Conservation (phyloP, 2,113 vertebrate genomes). For the Oriolus oriolus region DNA sequence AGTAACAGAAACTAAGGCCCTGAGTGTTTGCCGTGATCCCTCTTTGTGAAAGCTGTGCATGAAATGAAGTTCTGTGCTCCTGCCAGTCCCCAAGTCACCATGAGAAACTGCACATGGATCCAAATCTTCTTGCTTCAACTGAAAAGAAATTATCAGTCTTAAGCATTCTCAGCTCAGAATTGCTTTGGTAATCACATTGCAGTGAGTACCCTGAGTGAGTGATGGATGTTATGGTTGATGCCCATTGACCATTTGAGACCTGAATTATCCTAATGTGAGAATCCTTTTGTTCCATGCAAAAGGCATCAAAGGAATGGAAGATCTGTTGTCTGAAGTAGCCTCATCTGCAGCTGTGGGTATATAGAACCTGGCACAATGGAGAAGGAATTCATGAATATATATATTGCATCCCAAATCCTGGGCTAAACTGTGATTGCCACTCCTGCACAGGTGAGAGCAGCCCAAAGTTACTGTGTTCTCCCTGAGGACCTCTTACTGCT, state of each 20-base stretch:
- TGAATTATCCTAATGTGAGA: not conserved
- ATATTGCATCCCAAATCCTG: not conserved
- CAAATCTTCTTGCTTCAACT: slow-evolving; percentile 45
- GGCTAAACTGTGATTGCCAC: not conserved
- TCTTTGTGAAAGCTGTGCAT: slow-evolving; percentile 72
- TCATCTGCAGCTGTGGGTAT: not conserved
- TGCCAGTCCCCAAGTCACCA: slow-evolving; percentile 45
- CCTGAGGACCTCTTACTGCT: not conserved
- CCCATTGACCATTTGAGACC: not conserved
- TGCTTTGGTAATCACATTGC: not conserved
- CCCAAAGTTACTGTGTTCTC: not conserved
- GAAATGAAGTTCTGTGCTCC: slow-evolving; percentile 59
- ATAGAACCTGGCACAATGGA: not conserved
- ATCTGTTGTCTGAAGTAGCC: not conserved
- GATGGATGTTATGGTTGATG: not conserved
- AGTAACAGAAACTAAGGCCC: not conserved
- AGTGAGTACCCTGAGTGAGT: not conserved
- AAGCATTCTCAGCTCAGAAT: not conserved
- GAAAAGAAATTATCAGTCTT: not conserved
- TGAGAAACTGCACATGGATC: slow-evolving; percentile 64
- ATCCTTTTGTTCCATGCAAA: not conserved
- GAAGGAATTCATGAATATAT: not conserved
- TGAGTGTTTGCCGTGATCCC: not conserved
- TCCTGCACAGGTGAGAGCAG: not conserved
- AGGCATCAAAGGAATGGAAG: not conserved